Evolutionary conservation across 23 tunicate species (phyloP), one percentile per base, ranked within the genome.

Genomic region (Halocynthia aurantium): DNA sequence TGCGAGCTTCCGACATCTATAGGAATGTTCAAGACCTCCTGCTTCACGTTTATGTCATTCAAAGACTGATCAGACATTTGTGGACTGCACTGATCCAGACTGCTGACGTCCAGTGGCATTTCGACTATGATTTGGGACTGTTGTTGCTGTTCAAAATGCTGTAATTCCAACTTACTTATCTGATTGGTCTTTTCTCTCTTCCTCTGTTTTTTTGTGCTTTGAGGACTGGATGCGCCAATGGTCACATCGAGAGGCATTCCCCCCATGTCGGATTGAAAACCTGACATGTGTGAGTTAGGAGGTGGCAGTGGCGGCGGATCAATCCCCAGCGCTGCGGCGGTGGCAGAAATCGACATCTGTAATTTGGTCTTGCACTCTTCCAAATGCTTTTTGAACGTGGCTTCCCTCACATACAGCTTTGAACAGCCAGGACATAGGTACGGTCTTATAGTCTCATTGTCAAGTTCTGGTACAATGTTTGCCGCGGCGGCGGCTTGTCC

Each of bases 401-500:
- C 98, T 51, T 92, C 98, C 8, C 98, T 85, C 60, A 92, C 98
- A 75, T 92, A 92, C 20, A 92, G 84, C 69, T 92, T 92, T 18
- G 98, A 92, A 61, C 98, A 92, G 5, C 98, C 98, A 12, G 98
- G 98, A 74, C 98, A 92, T 6, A 92, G 88, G 69, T 75, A 92
- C 6, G 98, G 98, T 13, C 92, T 79, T 6, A 92, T 92, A 20
- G 80, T 78, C 56, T 92, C 98, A 13, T 92, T 85, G 22, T 81
- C 79, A 11, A 61, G 75, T 8, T 20, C 63, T 8, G 97, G 97
- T n/a, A 92, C 98, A 69, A 92, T 92, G 60, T 92, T 83, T 8
- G 96, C 96, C 10, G 98, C 98, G 10, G 98, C 98, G 13, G 76
- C 76, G 4, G 98, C 98, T 82, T 92, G 98, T 51, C 89, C 89